Conservation (phyloP, 2,888 invertebrate genomes). For the Dryomyza anilis region DNA sequence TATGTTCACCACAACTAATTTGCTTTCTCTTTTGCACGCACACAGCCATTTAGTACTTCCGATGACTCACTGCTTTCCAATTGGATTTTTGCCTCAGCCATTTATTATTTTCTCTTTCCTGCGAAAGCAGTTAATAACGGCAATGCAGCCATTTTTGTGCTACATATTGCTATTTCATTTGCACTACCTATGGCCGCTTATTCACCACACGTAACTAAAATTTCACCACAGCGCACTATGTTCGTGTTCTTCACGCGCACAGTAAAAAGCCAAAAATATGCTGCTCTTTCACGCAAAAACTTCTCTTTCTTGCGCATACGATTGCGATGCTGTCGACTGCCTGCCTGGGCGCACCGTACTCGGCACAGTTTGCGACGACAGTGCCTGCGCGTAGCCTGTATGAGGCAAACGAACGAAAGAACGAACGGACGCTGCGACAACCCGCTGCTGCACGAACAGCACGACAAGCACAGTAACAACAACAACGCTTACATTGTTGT, state of each 20-base stretch:
- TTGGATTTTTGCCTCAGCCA: slow-evolving; percentile 24
- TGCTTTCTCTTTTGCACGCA: too few relatives aligned
- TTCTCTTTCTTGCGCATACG: neutral
- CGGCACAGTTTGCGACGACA: slow-evolving; percentile 28
- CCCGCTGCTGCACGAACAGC: slow-evolving; percentile 19
- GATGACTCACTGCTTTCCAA: slow-evolving; percentile 25
- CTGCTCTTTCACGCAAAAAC: neutral
- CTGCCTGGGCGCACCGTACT: slow-evolving; percentile 11
- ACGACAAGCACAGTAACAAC: neutral
- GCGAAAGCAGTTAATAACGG: neutral
- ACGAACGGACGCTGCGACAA: slow-evolving; percentile 21
- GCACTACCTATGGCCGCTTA: neutral
- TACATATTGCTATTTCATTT: slow-evolving; percentile 6
- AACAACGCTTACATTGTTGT: slow-evolving; percentile 37
- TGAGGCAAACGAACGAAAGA: slow-evolving; percentile 33
- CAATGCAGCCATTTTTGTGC: slow-evolving; percentile 34
- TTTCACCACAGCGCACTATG: neutral
- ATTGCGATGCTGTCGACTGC: neutral
- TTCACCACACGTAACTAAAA: slow-evolving; percentile 16
- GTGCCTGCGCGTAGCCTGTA: slow-evolving; percentile 35
- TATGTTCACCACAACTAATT: too few relatives aligned
- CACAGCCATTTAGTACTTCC: too few relatives aligned
- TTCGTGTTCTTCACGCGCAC: slow-evolving; percentile 6
- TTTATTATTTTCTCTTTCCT: neutral
- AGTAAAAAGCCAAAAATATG: too few relatives aligned